Conservation (phyloP, 2,113 vertebrate genomes). For the Gymnorhina tibicen region DNA sequence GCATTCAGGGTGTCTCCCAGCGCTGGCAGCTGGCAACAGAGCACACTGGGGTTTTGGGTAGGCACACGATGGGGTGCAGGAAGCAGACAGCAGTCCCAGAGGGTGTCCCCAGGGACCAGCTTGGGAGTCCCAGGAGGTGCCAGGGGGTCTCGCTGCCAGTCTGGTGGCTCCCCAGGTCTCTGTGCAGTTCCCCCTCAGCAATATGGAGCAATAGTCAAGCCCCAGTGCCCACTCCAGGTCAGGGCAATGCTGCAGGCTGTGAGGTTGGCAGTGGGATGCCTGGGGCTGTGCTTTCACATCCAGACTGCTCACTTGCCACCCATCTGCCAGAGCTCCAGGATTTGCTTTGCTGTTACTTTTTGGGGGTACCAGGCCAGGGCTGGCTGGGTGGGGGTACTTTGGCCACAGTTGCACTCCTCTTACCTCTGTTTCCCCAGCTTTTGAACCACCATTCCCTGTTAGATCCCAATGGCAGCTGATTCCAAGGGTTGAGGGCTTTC, state of each 20-base stretch:
- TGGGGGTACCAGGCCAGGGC: neutral
- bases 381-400: neutral
- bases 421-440: accelerated
- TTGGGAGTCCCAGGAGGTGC: neutral
- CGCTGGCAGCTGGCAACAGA: accelerated
- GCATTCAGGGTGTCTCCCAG: neutral
- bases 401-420: neutral
- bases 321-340: neutral
- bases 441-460: accelerated
- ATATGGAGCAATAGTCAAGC: neutral
- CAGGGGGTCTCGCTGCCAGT: accelerated
- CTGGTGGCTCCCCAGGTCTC: neutral
- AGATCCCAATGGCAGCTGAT: neutral
- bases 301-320: neutral
- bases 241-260: neutral
- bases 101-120: neutral
- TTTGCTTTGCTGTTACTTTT: neutral
- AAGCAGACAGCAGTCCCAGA: accelerated
- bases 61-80: neutral
- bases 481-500: neutral
- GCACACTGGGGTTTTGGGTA: neutral
- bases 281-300: neutral
- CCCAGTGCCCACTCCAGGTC: accelerated
- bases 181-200: neutral
- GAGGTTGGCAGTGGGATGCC: neutral